Percentiles rank a stretch among this genome's conserved stretches.
Evolutionary conservation across 1,140 invertebrate genomes (phyloP).

Genomic region (Nixonia krombeini): DNA sequence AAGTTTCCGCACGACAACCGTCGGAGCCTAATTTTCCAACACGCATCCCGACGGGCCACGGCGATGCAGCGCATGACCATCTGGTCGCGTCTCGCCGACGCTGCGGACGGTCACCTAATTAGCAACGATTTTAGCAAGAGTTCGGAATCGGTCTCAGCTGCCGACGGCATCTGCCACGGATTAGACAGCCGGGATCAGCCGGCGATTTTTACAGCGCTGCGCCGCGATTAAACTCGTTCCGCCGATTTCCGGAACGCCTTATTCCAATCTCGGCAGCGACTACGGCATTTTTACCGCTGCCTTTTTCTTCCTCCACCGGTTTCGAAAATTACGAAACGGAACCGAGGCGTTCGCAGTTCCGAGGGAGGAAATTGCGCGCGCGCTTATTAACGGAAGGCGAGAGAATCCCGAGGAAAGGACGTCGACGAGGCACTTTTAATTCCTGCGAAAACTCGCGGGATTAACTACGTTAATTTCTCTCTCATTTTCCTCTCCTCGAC

Average conservation of each 20-base stretch:
- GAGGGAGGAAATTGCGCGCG: constrained; percentile 46
- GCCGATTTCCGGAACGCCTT: constrained; percentile 45
- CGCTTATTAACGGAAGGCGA: constrained; percentile 49
- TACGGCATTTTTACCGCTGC: constrained; percentile 31
- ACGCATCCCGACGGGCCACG: constrained; percentile 52
- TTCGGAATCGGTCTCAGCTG: constrained; percentile 14
- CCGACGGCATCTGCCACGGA: constrained; percentile 56
- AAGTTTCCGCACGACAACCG: too few species aligned
- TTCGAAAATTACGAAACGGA: constrained; percentile 44
- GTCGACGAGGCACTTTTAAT: constrained; percentile 57
- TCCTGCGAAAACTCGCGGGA: constrained; percentile 49
- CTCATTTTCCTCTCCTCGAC: constrained; percentile 26
- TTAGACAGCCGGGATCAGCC: constrained; percentile 52
- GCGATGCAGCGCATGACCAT: too few species aligned
- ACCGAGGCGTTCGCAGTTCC: constrained; percentile 36
- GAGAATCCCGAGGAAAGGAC: constrained; percentile 48
- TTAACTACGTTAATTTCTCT: constrained; percentile 61
- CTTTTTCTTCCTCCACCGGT: constrained; percentile 17
- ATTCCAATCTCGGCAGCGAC: constrained; percentile 33
- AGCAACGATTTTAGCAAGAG: constrained; percentile 49
- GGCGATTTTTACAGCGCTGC: constrained; percentile 26
- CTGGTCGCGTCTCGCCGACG: constrained; percentile 18
- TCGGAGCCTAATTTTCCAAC: constrained; percentile 48
- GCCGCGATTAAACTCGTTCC: constrained; percentile 31
- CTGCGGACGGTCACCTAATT: constrained; percentile 50